Evolutionary conservation across 2,113 vertebrate species (phyloP).

Genomic region (Heterotis niloticus): DNA sequence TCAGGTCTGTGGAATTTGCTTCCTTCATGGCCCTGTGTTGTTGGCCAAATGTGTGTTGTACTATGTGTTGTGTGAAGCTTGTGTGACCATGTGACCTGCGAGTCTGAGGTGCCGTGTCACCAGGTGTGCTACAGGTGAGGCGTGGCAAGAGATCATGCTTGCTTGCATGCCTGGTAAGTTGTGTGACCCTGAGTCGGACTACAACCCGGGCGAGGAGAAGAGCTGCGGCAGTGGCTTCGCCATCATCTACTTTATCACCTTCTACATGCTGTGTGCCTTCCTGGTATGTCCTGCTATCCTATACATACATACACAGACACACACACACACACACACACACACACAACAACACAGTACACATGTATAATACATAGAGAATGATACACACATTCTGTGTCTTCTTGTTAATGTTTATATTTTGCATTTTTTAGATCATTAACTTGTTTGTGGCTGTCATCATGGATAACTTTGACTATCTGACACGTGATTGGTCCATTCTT

Average conservation of each 20-base stretch:
- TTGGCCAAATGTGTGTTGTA: not conserved
- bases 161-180: conserved; percentile 89
- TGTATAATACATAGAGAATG: not conserved
- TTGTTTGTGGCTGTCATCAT: conserved; percentile 98
- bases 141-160: conserved; percentile 98
- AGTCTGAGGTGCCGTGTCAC: not conserved
- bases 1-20: conserved; percentile 71
- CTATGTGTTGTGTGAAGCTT: not conserved
- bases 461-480: conserved; percentile 99
- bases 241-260: conserved; percentile 97
- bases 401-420: not conserved
- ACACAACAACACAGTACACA: too few species aligned
- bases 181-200: conserved; percentile 88
- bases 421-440: conserved; percentile 85
- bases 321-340: not conserved
- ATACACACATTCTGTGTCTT: not conserved
- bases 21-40: not conserved
- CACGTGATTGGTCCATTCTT: conserved; percentile 96
- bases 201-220: conserved; percentile 82
- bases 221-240: conserved; percentile 91
- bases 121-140: conserved; percentile 96
- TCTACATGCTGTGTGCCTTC: conserved; percentile 98
- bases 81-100: not conserved
- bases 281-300: conserved; percentile 70
- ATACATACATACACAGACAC: conserved; percentile 13